Percentiles rank a stretch among this genome's conserved stretches.
Conservation (phyloP, 2,113 vertebrate species). For the Oreocharis arfaki region DNA sequence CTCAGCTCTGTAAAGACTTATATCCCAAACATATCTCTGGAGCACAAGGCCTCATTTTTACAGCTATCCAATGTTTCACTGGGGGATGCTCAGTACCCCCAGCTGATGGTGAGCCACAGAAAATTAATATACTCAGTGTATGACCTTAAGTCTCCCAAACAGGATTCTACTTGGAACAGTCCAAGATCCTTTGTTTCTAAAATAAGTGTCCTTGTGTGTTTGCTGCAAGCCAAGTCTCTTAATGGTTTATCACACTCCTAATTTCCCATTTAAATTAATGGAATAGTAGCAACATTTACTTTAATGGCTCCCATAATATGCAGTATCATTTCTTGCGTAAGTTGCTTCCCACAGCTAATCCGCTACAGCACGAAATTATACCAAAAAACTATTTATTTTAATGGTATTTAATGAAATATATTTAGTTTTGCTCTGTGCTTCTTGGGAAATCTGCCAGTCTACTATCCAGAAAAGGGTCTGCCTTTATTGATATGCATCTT, state of each 20-base stretch:
- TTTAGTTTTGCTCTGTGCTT: not conserved
- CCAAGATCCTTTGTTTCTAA: not conserved
- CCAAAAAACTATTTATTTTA: not conserved
- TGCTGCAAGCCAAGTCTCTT: not conserved
- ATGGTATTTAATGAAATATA: not conserved
- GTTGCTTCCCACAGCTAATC: not conserved
- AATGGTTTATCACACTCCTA: not conserved
- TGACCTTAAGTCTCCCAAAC: not conserved
- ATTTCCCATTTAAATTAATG: slow-evolving; percentile 37
- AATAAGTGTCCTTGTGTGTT: not conserved
- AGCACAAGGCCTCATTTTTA: not conserved
- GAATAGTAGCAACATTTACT: slow-evolving; percentile 2
- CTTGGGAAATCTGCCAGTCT: not conserved
- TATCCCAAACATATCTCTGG: not conserved
- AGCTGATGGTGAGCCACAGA: not conserved
- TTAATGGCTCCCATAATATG: slow-evolving; percentile 16
- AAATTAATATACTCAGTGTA: not conserved
- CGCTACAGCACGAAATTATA: not conserved
- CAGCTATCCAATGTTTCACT: not conserved
- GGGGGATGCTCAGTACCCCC: not conserved
- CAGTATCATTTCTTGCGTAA: not conserved
- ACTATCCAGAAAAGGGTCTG: not conserved
- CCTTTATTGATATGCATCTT: not conserved
- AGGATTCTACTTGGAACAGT: not conserved
- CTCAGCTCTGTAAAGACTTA: not conserved